Evolutionary conservation across 2,797 vertebrate genomes (phyloP), one percentile per base, ranked within the genome.

Genomic region (Picus viridis): DNA sequence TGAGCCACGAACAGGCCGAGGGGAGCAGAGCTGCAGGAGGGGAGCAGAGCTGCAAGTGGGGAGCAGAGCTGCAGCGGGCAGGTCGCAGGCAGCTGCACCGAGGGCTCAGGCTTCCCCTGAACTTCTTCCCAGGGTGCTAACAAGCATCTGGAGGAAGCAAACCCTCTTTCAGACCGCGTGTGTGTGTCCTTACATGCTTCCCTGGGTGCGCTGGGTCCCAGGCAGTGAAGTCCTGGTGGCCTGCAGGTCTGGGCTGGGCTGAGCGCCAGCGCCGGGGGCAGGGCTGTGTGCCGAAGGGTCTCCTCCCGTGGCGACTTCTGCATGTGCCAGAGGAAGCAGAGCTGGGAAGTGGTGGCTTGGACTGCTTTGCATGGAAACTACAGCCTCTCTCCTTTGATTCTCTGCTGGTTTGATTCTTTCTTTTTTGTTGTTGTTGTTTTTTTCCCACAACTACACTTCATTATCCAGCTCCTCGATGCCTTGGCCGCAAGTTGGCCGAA

Each of bases 401-500:
- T 5, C 22, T 51, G 7, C 24, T 51, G 49, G 23, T 51, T 51
- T 51, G 23, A 10, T 20, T 22, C 47, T 47, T 23, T 22, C 23
- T 22, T 49, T 47, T 7, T 15, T 22, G 47, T 47, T 47, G 19
- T 47, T 49, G 20, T 49, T 49, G 47, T 23, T 29, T 86, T 32
- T 18, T 8, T 1, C 84, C 86, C 91, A 75, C 79, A 61, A 78
- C 91, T 90, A 68, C 63, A 93, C 68, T 93, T 90, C 83, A 81
- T 96, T 95, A 93, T 95, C 96, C 77, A 92, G 80, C 82, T 74
- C 85, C 83, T 94, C 59, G 47, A 92, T 78, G 90, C 86, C 76
- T 61, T 92, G 82, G 89, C 92, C 0, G 0, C 62, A 67, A 93
- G 86, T 88, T 92, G 64, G 72, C 79, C 45, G 15, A 72, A 75